These are phyloP conservation scores for Platycheirus albimanus DNA, from an alignment of 2,888 invertebrate species.

Conservation along the genomic window DNA sequence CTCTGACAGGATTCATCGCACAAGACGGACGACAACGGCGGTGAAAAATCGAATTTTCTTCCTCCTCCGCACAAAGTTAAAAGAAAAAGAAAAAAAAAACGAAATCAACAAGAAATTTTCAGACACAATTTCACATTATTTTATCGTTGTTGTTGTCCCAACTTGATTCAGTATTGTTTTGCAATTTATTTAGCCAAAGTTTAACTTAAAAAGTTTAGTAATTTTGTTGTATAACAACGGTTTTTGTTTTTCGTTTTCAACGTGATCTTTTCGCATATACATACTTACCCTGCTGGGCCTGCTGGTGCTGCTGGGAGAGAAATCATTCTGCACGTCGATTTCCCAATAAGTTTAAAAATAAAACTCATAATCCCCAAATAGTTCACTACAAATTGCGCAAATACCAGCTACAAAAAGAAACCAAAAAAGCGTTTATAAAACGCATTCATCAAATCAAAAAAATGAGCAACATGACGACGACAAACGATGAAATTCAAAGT, in stretches of 20 bases:
- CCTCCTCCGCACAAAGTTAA: slow-evolving; percentile 54
- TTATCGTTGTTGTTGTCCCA: neutral
- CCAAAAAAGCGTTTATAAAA: neutral
- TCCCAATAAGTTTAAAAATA: slow-evolving; percentile 71
- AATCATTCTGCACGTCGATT: slow-evolving; percentile 56
- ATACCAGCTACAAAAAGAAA: slow-evolving; percentile 29
- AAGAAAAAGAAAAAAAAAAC: slow-evolving; percentile 20
- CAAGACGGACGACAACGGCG: slow-evolving; percentile 39
- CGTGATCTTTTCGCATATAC: slow-evolving; percentile 39
- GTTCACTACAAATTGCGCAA: slow-evolving; percentile 36
- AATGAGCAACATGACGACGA: slow-evolving; percentile 62
- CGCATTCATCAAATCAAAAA: neutral
- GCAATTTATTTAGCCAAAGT: neutral
- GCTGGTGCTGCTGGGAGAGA: slow-evolving; percentile 17
- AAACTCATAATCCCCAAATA: slow-evolving; percentile 35
- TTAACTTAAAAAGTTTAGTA: slow-evolving; percentile 13
- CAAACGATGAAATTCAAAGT: slow-evolving; percentile 66
- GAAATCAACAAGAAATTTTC: slow-evolving; percentile 11
- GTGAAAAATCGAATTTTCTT: slow-evolving; percentile 72
- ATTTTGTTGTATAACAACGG: slow-evolving; percentile 69
- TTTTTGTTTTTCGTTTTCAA: slow-evolving; percentile 40
- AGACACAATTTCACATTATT: slow-evolving; percentile 8
- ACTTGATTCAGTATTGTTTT: neutral
- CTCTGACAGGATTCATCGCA: slow-evolving; percentile 68
- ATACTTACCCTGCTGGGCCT: slow-evolving; percentile 25